Conservation (phyloP, 2,113 vertebrate genomes). For the human region DNA sequence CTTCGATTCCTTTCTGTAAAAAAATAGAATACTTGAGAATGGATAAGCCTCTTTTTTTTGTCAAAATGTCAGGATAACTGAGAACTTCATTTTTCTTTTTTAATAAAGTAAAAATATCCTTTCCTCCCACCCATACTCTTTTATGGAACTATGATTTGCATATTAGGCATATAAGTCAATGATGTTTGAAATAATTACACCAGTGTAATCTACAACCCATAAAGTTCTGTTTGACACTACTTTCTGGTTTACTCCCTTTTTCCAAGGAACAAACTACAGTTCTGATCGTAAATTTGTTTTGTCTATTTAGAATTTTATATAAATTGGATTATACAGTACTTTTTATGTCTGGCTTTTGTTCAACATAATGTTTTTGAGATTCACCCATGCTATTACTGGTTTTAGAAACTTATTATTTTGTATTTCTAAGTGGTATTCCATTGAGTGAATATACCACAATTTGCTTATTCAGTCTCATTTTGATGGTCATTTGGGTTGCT, state of each 20-base stretch:
- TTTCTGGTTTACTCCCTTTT: background rate
- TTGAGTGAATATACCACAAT: background rate
- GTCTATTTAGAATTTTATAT: background rate
- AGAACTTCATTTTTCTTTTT: background rate
- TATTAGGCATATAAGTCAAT: constrained; percentile 11
- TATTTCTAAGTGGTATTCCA: background rate
- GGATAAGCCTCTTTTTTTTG: constrained; percentile 20
- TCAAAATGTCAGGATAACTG: constrained; percentile 11
- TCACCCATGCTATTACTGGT: background rate
- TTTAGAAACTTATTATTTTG: background rate
- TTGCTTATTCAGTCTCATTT: background rate
- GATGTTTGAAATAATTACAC: constrained; percentile 14
- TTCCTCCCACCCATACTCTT: background rate
- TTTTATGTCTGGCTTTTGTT: background rate
- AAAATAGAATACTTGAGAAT: background rate
- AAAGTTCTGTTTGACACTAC: background rate
- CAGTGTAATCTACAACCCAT: background rate
- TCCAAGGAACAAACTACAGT: background rate
- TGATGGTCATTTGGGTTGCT: background rate
- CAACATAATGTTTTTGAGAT: background rate
- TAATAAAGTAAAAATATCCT: background rate
- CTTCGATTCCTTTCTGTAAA: background rate
- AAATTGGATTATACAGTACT: background rate
- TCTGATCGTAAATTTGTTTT: constrained; percentile 6
- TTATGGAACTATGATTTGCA: constrained; percentile 37